Conservation (phyloP, 2,113 vertebrate species). For the Bombycilla garrulus region DNA sequence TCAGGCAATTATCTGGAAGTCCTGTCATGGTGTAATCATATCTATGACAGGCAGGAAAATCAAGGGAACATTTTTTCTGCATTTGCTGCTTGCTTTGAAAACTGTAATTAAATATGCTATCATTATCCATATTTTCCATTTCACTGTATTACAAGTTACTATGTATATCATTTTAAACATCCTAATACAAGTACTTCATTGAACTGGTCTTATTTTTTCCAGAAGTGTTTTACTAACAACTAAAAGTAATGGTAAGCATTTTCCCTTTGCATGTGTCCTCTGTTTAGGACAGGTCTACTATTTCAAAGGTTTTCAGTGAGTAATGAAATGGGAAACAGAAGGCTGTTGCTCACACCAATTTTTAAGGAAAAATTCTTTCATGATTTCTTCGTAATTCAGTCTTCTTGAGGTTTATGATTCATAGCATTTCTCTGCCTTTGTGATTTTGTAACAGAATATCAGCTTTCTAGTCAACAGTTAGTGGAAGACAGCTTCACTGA, state of each 20-base stretch:
- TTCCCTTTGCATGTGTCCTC: not conserved
- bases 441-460: constrained; percentile 12
- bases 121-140: not conserved
- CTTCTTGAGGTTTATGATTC: constrained; percentile 46
- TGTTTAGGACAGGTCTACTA: not conserved
- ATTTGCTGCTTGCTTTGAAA: not conserved
- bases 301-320: constrained; percentile 22
- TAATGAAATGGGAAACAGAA: constrained; percentile 43
- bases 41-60: not conserved
- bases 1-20: not conserved
- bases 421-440: not conserved
- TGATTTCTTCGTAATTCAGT: constrained; percentile 30
- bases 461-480: not conserved
- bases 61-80: not conserved
- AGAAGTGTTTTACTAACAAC: not conserved
- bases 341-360: not conserved
- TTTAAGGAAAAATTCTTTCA: constrained; percentile 13
- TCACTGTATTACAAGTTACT: not conserved
- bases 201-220: not conserved
- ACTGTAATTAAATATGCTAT: not conserved
- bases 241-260: not conserved
- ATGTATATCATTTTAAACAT: not conserved
- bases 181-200: not conserved
- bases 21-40: not conserved
- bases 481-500: not conserved